Evolutionary conservation across 1,140 invertebrate species (phyloP).

Genomic region (Harpegnathos saltator): DNA sequence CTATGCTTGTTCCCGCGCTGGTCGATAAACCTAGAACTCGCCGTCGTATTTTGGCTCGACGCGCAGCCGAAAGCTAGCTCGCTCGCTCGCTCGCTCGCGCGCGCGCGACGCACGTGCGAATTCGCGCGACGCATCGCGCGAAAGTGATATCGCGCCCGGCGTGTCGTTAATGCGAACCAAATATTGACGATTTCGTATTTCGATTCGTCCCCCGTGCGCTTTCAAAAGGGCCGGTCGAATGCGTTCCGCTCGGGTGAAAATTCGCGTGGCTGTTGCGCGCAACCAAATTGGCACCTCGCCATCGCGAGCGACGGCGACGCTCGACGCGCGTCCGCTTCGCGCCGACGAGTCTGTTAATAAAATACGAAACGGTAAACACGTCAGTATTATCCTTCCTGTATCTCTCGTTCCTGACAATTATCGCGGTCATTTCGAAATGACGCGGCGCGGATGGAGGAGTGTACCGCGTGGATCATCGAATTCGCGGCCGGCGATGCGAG

Average conservation of each 20-base stretch:
- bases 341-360: constrained; percentile 53
- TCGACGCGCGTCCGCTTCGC: background rate
- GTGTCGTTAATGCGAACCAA: constrained; percentile 39
- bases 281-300: constrained; percentile 54
- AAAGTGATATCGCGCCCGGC: constrained; percentile 9
- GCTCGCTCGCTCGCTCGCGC: too few species aligned
- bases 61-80: background rate
- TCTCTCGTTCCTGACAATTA: background rate
- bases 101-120: too few species aligned
- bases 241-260: constrained; percentile 5
- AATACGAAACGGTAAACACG: constrained; percentile 55
- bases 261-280: constrained; percentile 45
- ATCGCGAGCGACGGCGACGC: constrained; percentile 2
- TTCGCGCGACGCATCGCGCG: constrained; percentile 2
- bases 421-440: background rate
- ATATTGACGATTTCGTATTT: constrained; percentile 40
- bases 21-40: constrained; percentile 20
- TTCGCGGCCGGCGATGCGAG: background rate
- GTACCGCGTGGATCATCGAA: background rate
- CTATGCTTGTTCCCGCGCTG: background rate
- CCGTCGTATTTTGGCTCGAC: constrained; percentile 10
- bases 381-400: background rate
- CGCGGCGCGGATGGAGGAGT: background rate
- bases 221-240: constrained; percentile 25
- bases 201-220: background rate